phyloP scores from a whole-genome alignment of 2,888 invertebrate genomes.

The Gandaritis pyraliata region DNA sequence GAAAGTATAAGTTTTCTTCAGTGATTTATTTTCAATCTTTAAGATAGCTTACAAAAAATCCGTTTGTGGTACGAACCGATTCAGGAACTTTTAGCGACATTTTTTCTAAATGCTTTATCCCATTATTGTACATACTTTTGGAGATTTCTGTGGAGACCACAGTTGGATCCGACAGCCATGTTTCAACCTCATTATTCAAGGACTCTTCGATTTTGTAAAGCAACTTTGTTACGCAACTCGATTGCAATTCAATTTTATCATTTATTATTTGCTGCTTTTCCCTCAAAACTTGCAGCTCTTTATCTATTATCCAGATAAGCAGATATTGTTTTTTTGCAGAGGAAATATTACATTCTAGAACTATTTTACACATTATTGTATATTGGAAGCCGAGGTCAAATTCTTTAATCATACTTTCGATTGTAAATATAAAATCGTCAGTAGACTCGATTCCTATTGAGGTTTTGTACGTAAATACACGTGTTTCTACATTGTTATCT shows the following conservation, averaged over 20 bases:
- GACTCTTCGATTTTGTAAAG: constrained; percentile 80
- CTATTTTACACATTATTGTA: constrained; percentile 81
- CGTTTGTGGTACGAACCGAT: constrained; percentile 81
- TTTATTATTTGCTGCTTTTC: constrained; percentile 56
- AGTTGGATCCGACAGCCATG: constrained; percentile 82
- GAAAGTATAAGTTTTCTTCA: not conserved
- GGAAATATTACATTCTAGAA: constrained; percentile 78
- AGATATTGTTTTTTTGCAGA: constrained; percentile 77
- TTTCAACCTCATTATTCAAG: constrained; percentile 72
- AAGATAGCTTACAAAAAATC: constrained; percentile 85
- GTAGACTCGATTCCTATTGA: constrained; percentile 57
- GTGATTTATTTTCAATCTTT: constrained; percentile 59
- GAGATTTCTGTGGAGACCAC: constrained; percentile 82
- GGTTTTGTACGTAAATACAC: constrained; percentile 60
- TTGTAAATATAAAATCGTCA: constrained; percentile 81
- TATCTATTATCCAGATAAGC: constrained; percentile 86
- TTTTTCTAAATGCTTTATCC: constrained; percentile 81
- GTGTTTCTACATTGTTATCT: constrained; percentile 51
- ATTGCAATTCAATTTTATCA: constrained; percentile 67
- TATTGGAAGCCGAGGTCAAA: constrained; percentile 77
- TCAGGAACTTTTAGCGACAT: constrained; percentile 84
- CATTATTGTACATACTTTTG: constrained; percentile 82
- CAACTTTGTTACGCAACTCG: constrained; percentile 82
- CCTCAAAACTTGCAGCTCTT: constrained; percentile 80
- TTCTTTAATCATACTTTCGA: constrained; percentile 79